Conservation (phyloP, 2,797 vertebrate genomes). For the Yasuhikotakia modesta region DNA sequence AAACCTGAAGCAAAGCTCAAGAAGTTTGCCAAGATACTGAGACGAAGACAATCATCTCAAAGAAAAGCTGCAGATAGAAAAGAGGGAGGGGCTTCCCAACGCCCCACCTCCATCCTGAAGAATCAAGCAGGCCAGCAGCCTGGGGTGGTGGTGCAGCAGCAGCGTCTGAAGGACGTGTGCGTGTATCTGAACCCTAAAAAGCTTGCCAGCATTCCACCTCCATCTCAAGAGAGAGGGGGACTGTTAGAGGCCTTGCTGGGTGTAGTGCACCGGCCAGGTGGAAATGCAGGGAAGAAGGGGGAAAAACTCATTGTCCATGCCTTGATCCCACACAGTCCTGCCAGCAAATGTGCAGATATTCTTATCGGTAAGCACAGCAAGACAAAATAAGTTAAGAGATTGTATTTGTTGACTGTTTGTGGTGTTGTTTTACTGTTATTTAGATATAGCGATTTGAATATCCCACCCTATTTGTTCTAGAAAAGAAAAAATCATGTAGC, state of each 20-base stretch:
- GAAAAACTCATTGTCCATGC: constrained; percentile 87
- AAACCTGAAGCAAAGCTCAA: constrained; percentile 82
- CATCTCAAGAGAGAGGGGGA: constrained; percentile 70
- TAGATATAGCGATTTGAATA: background rate
- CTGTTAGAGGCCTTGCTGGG: constrained; percentile 89
- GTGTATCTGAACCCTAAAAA: constrained; percentile 92
- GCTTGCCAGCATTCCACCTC: constrained; percentile 66
- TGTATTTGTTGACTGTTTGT: background rate
- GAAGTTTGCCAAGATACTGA: constrained; percentile 84
- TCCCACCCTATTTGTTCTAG: background rate
- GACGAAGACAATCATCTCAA: constrained; percentile 80
- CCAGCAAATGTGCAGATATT: constrained; percentile 86
- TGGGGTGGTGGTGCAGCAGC: constrained; percentile 76
- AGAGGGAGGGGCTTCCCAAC: constrained; percentile 55
- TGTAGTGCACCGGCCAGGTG: constrained; percentile 79
- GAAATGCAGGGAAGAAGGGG: constrained; percentile 61
- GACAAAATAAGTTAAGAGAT: constrained; percentile 18
- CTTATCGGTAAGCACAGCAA: constrained; percentile 83
- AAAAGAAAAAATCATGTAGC: background rate
- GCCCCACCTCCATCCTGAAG: constrained; percentile 89
- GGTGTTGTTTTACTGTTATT: too few relatives aligned
- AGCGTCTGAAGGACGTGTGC: constrained; percentile 84
- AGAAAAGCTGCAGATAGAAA: constrained; percentile 69
- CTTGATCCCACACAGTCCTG: constrained; percentile 85
- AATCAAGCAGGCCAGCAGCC: constrained; percentile 77